Evolutionary conservation across 2,888 invertebrate genomes (phyloP).

Genomic region (Molorchus minor): DNA sequence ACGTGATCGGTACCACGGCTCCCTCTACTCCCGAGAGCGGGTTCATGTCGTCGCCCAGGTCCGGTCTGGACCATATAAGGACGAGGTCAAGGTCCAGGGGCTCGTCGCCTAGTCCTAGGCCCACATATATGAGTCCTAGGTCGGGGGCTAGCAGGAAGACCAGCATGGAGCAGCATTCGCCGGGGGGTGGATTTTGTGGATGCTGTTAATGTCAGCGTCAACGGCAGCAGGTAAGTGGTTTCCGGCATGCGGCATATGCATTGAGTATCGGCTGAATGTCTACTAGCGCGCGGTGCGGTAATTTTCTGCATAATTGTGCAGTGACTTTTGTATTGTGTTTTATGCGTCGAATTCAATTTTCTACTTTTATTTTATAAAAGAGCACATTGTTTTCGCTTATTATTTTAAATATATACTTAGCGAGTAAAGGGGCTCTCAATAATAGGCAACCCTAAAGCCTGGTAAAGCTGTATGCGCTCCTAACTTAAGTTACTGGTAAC

Average conservation of each 20-base stretch:
- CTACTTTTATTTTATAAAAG: too few relatives aligned
- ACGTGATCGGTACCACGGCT: slow-evolving; percentile 75
- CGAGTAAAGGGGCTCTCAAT: too few relatives aligned
- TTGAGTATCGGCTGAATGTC: slow-evolving; percentile 63
- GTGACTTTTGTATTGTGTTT: too few relatives aligned
- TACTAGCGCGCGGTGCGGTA: slow-evolving; percentile 70
- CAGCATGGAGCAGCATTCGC: slow-evolving; percentile 56
- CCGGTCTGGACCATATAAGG: slow-evolving; percentile 53
- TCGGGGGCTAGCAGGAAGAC: slow-evolving; percentile 54
- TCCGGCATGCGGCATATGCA: slow-evolving; percentile 57
- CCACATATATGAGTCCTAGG: slow-evolving; percentile 59
- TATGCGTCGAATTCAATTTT: too few relatives aligned
- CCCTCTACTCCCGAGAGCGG: slow-evolving; percentile 60
- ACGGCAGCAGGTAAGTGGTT: slow-evolving; percentile 61
- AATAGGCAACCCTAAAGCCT: too few relatives aligned
- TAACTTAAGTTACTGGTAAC: too few relatives aligned
- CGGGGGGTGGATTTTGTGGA: slow-evolving; percentile 56
- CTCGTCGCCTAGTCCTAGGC: slow-evolving; percentile 59
- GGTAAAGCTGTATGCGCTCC: too few relatives aligned
- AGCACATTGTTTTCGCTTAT: too few relatives aligned
- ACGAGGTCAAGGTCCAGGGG: slow-evolving; percentile 67
- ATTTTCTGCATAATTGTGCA: too few relatives aligned
- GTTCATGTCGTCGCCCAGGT: slow-evolving; percentile 56
- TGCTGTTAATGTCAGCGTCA: slow-evolving; percentile 43
- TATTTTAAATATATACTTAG: too few relatives aligned